Evolutionary conservation across 2,888 invertebrate genomes (phyloP).

Genomic region (Allacma fusca): DNA sequence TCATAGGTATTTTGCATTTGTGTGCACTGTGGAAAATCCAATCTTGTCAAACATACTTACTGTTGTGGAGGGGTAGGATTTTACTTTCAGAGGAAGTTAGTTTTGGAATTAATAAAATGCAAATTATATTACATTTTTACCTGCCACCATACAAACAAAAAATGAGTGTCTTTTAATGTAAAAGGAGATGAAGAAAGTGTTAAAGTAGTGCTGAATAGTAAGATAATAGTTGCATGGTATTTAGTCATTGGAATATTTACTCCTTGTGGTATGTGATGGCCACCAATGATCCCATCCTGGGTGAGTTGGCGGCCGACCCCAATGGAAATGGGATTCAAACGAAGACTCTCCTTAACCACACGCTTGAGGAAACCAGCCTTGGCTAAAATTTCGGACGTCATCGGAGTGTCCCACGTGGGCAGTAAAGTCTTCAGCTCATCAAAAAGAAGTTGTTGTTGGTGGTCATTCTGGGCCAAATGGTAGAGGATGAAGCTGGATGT

Average conservation of each 20-base stretch:
- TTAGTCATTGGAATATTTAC: conserved; percentile 67
- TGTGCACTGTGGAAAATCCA: no score
- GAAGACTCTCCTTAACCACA: conserved; percentile 82
- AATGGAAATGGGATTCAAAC: conserved; percentile 83
- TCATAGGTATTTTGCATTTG: no score
- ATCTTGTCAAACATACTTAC: no score
- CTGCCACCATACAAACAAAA: no score
- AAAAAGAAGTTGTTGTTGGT: conserved; percentile 74
- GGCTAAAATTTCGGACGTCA: conserved; percentile 69
- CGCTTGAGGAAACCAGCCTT: conserved; percentile 79
- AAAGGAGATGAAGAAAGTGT: no score
- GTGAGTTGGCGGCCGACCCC: conserved; percentile 81
- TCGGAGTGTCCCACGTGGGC: conserved; percentile 63
- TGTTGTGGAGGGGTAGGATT: no score
- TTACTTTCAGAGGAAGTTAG: no score
- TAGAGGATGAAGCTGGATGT: conserved; percentile 80
- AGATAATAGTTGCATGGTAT: no score
- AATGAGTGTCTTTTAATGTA: no score
- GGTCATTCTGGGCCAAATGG: conserved; percentile 76
- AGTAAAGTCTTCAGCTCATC: conserved; percentile 72
- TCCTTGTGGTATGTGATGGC: conserved; percentile 77
- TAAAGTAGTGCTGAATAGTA: no score
- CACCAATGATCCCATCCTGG: conserved; percentile 75
- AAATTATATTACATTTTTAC: no score
- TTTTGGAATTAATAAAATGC: no score